These are phyloP conservation scores for Denticeps clupeoides DNA, from an alignment of 2,797 vertebrate species.

Conservation along the genomic window DNA sequence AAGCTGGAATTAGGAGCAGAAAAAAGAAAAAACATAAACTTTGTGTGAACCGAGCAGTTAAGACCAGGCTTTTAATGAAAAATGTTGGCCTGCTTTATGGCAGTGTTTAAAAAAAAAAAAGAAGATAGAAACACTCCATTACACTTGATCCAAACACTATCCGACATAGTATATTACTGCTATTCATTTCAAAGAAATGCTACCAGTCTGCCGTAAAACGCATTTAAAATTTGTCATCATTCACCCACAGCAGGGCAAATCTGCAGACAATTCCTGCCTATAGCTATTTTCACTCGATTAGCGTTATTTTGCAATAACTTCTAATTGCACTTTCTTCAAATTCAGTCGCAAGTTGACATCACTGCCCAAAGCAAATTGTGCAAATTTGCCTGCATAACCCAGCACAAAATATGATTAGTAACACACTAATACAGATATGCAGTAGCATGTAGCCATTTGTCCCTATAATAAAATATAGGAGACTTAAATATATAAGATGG, in stretches of 20 bases:
- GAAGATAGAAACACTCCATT: not conserved
- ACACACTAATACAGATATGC: too few relatives aligned
- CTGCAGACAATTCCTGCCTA: conserved; percentile 14
- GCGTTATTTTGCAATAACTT: conserved; percentile 15
- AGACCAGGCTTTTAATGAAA: too few relatives aligned
- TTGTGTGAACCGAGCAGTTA: conserved; percentile 1
- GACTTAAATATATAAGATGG: too few relatives aligned
- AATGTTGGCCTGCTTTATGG: conserved; percentile 3
- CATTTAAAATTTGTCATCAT: conserved; percentile 10
- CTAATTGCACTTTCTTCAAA: conserved; percentile 25
- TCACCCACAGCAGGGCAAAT: conserved; percentile 16
- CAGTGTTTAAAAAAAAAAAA: not conserved
- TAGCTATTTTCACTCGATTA: conserved; percentile 23
- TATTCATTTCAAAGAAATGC: too few relatives aligned
- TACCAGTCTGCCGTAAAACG: too few relatives aligned
- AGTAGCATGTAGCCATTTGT: too few relatives aligned
- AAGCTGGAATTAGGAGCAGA: not conserved
- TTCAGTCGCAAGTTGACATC: conserved; percentile 16
- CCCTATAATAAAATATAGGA: too few relatives aligned
- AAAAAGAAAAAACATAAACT: not conserved
- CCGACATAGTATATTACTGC: too few relatives aligned
- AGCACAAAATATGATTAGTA: too few relatives aligned
- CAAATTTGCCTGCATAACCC: conserved; percentile 16
- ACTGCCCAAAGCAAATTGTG: conserved; percentile 7
- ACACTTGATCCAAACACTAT: too few relatives aligned